A percentile compares a stretch with the other conserved stretches of the same genome.
phyloP scores from a whole-genome alignment of 2,888 invertebrate species.

The Catocala fraxini region DNA sequence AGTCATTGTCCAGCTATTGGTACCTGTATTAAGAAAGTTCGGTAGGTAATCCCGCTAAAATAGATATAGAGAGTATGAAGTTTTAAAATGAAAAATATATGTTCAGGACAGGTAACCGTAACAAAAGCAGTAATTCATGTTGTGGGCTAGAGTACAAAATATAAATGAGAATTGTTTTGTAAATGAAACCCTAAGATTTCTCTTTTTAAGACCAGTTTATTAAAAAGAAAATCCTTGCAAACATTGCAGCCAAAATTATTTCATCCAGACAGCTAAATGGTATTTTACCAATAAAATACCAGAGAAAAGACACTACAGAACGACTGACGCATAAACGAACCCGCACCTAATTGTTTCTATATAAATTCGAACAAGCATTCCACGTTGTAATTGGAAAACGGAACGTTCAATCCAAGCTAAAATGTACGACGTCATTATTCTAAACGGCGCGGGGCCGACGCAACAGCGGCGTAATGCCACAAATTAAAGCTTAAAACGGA shows the following conservation, averaged over 20 bases:
- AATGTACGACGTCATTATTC: slow-evolving; percentile 82
- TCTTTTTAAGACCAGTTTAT: background rate
- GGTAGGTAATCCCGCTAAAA: too few species aligned
- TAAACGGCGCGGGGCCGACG: slow-evolving; percentile 79
- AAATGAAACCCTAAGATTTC: too few species aligned
- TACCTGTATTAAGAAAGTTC: too few species aligned
- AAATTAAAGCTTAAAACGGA: slow-evolving; percentile 87
- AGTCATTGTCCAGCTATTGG: too few species aligned
- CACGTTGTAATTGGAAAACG: slow-evolving; percentile 68
- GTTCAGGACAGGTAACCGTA: too few species aligned
- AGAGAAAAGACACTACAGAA: slow-evolving; percentile 27
- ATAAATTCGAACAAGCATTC: slow-evolving; percentile 51
- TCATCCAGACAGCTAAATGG: background rate
- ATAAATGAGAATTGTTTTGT: too few species aligned
- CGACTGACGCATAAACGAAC: slow-evolving; percentile 29
- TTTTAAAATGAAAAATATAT: too few species aligned
- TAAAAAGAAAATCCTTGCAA: background rate
- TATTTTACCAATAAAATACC: slow-evolving; percentile 22
- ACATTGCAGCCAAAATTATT: background rate
- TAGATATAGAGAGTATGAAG: too few species aligned
- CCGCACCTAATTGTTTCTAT: slow-evolving; percentile 40
- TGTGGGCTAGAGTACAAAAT: too few species aligned
- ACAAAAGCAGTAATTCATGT: too few species aligned
- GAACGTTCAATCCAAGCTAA: slow-evolving; percentile 69
- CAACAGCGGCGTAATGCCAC: slow-evolving; percentile 81